Evolutionary conservation across 2,113 vertebrate genomes (phyloP).

Genomic region (Halcyon malimbica): DNA sequence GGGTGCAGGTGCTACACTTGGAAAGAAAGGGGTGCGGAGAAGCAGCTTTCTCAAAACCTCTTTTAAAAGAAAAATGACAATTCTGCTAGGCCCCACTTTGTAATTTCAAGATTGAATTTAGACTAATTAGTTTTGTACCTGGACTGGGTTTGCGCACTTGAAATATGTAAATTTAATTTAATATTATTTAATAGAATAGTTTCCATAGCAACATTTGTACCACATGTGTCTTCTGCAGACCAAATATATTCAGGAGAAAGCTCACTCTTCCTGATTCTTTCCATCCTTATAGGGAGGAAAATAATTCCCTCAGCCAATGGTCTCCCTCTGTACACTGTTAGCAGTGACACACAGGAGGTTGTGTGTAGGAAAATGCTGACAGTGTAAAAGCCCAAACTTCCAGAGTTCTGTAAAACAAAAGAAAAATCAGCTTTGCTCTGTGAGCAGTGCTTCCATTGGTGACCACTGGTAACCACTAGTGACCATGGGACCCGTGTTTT

Average conservation of each 20-base stretch:
- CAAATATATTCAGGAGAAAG: slow-evolving; percentile 38
- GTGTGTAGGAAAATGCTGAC: neutral
- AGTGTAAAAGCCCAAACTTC: neutral
- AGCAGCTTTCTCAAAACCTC: neutral
- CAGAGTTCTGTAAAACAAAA: neutral
- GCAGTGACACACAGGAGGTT: neutral
- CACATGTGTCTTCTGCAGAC: slow-evolving; percentile 23
- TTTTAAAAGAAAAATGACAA: neutral
- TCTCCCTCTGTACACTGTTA: neutral
- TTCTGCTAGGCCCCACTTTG: neutral
- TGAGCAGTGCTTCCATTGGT: neutral
- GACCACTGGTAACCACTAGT: neutral
- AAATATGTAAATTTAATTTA: slow-evolving; percentile 46
- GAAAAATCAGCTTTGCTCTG: neutral
- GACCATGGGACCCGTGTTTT: neutral
- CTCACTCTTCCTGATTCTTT: neutral
- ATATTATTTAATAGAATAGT: slow-evolving; percentile 62
- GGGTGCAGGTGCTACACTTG: neutral
- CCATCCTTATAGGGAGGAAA: neutral
- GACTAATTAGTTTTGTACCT: slow-evolving; percentile 47
- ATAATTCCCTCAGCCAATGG: neutral
- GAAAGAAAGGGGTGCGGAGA: neutral
- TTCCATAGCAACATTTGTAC: slow-evolving; percentile 61
- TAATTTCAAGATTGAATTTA: slow-evolving; percentile 21
- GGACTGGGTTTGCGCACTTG: neutral